Percentiles rank a stretch among this genome's conserved stretches.
Conservation (phyloP, 1,140 invertebrate species). For the Pachypeltis micranthus region DNA sequence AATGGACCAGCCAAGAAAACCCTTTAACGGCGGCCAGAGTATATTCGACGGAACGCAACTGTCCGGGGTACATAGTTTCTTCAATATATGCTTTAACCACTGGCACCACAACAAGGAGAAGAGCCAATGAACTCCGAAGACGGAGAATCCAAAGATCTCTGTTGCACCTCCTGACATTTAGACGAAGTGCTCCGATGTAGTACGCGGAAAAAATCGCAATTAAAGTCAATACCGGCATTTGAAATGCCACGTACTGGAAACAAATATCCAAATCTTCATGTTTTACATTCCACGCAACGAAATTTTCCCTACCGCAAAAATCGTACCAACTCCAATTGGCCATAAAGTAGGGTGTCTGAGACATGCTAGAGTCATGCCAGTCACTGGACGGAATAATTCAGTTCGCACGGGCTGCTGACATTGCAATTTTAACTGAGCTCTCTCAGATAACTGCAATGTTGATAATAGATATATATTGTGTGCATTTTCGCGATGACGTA, state of each 20-base stretch:
- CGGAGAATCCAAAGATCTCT: conserved; percentile 47
- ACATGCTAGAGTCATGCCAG: no score
- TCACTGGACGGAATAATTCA: no score
- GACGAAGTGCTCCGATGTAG: conserved; percentile 52
- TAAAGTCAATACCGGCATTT: conserved; percentile 50
- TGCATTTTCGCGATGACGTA: no score
- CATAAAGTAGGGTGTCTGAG: no score
- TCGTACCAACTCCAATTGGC: conserved; percentile 57
- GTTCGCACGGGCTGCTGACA: no score
- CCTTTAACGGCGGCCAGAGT: conserved; percentile 36
- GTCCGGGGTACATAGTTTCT: conserved; percentile 9
- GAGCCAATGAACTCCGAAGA: conserved; percentile 45
- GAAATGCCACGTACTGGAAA: conserved; percentile 62
- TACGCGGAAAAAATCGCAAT: conserved; percentile 61
- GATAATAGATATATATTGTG: no score
- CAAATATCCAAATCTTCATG: conserved; percentile 62
- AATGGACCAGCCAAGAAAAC: conserved; percentile 66
- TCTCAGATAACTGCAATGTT: no score
- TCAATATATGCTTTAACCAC: conserved; percentile 19
- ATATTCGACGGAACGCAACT: conserved; percentile 22
- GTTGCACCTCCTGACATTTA: conserved; percentile 42
- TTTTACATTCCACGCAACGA: conserved; percentile 49
- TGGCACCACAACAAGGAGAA: conserved; percentile 42
- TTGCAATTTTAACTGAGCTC: no score
- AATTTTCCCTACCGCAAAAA: conserved; percentile 52